These are phyloP conservation scores for Pluvianellus socialis DNA, from an alignment of 2,113 vertebrate genomes.

Conservation along the genomic window DNA sequence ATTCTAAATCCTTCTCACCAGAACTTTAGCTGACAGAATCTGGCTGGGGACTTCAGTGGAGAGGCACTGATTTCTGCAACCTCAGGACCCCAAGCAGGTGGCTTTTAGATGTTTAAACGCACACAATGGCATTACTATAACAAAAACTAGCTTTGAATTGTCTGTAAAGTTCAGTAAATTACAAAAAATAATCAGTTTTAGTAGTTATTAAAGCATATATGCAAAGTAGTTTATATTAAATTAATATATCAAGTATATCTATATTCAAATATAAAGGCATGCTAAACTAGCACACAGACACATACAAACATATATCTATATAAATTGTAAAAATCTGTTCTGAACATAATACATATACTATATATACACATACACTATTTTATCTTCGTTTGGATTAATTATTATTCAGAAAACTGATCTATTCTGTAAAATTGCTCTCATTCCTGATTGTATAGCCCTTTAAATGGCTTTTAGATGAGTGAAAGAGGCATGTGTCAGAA, in stretches of 20 bases:
- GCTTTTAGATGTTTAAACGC: not conserved
- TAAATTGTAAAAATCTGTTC: not conserved
- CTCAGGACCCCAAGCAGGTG: not conserved
- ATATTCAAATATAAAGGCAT: not conserved
- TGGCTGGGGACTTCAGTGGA: not conserved
- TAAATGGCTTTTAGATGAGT: conserved; percentile 20
- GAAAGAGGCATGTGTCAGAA: not conserved
- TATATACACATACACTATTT: not conserved
- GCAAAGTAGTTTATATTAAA: not conserved
- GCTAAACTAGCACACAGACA: not conserved
- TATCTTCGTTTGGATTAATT: not conserved
- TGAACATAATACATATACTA: not conserved
- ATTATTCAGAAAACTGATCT: not conserved
- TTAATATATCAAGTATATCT: not conserved
- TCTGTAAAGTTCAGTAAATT: not conserved
- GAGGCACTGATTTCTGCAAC: not conserved
- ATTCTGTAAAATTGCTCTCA: not conserved
- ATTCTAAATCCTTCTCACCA: not conserved
- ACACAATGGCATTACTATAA: not conserved
- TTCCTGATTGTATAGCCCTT: not conserved
- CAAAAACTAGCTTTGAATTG: not conserved
- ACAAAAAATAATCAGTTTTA: not conserved
- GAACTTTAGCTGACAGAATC: not conserved
- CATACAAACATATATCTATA: not conserved
- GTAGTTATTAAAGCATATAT: not conserved